Evolutionary conservation across 2,888 invertebrate species (phyloP).

Genomic region (Aspidiotus destructor): DNA sequence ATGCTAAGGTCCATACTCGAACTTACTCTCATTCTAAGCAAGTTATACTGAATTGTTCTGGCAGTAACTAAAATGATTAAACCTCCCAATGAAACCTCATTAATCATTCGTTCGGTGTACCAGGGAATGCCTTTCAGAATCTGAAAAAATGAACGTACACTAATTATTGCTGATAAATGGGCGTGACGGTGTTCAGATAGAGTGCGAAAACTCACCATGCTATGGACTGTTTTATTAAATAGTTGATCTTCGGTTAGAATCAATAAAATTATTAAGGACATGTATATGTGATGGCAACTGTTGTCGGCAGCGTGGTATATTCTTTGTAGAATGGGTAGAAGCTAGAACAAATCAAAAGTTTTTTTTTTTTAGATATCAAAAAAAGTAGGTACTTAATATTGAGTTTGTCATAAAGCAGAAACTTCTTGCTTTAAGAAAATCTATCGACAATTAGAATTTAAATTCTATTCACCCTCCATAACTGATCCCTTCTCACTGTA

Average conservation of each 20-base stretch:
- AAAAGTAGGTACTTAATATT: no score
- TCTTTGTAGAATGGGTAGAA: constrained; percentile 84
- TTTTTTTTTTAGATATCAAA: neutral
- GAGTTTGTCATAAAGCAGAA: neutral
- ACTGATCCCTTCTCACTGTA: no score
- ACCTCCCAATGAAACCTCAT: constrained; percentile 89
- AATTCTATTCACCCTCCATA: no score
- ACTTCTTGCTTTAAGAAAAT: neutral
- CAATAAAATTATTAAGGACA: constrained; percentile 91
- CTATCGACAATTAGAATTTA: no score
- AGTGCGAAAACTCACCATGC: constrained; percentile 61
- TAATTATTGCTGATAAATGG: neutral
- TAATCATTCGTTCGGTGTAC: constrained; percentile 86
- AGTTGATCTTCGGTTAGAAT: constrained; percentile 93
- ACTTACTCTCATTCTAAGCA: constrained; percentile 76
- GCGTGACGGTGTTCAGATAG: no score
- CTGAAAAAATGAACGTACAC: constrained; percentile 47
- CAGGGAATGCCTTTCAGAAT: constrained; percentile 77
- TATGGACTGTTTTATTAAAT: constrained; percentile 88
- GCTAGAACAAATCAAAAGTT: constrained; percentile 46
- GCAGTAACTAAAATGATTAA: constrained; percentile 89
- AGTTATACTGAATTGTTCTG: constrained; percentile 93
- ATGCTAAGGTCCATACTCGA: no score
- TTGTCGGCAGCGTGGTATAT: constrained; percentile 84
- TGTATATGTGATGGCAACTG: constrained; percentile 95